Percentiles rank a stretch among this genome's conserved stretches.
phyloP scores from a whole-genome alignment of 2,113 vertebrate species.

The Podarcis raffonei region DNA sequence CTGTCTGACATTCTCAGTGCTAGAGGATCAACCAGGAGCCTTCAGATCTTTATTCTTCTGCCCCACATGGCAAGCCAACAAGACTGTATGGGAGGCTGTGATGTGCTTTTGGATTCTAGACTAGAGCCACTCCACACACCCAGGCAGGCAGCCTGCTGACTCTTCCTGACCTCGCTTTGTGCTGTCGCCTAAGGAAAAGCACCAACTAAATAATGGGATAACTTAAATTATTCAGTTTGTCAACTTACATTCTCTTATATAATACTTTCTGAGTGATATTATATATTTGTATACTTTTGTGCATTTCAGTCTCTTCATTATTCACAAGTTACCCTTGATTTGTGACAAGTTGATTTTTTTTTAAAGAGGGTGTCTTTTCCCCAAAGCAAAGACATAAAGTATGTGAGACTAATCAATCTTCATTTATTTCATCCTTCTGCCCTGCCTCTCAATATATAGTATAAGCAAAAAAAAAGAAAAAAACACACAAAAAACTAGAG shows the following conservation, averaged over 20 bases:
- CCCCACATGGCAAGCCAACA: no score
- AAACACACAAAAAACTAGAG: neutral
- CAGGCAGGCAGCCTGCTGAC: neutral
- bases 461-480: no score
- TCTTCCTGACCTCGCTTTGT: neutral
- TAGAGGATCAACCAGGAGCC: neutral
- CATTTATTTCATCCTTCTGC: neutral
- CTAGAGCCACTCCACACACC: neutral
- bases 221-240: conserved; percentile 32
- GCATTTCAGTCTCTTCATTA: conserved; percentile 40
- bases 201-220: conserved; percentile 18
- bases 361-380: conserved; percentile 17
- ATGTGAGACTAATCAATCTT: neutral
- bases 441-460: neutral
- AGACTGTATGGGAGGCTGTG: neutral
- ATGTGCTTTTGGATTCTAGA: neutral
- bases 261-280: conserved; percentile 16
- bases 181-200: neutral
- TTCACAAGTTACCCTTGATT: conserved; percentile 50
- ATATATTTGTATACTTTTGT: conserved; percentile 22
- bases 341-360: accelerated
- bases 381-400: neutral
- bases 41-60: neutral
- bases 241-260: conserved; percentile 28
- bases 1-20: neutral